Evolutionary conservation across 2,113 vertebrate genomes (phyloP).

Genomic region (Eubucco bourcierii): DNA sequence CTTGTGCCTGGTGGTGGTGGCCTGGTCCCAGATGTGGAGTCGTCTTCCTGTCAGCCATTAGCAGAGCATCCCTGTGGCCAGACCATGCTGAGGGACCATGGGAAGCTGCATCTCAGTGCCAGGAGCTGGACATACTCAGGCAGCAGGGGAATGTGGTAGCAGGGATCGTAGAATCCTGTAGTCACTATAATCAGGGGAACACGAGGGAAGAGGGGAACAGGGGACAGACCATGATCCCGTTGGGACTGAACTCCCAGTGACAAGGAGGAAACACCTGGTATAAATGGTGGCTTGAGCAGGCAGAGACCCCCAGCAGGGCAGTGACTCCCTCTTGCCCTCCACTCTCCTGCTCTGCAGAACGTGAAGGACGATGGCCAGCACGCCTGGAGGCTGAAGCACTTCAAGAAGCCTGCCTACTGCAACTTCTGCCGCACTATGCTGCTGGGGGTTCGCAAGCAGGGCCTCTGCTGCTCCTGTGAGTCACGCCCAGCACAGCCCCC

Average conservation of each 20-base stretch:
- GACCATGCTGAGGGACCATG: accelerated
- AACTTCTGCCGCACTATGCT: conserved; percentile 94
- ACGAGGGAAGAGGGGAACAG: not conserved
- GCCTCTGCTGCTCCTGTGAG: conserved; percentile 92
- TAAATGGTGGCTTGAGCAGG: not conserved
- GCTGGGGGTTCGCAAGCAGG: conserved; percentile 92
- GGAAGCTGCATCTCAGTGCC: not conserved
- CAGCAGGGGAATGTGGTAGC: too few species aligned
- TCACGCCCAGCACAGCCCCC: not conserved
- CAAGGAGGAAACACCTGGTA: accelerated
- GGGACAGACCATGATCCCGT: not conserved
- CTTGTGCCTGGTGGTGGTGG: accelerated
- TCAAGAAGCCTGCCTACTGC: conserved; percentile 96
- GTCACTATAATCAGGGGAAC: not conserved
- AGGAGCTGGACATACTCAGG: accelerated
- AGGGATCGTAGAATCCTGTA: too few species aligned
- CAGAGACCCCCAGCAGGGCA: not conserved
- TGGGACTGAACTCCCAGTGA: not conserved
- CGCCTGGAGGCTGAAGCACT: conserved; percentile 93
- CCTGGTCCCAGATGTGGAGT: not conserved
- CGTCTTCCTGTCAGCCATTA: not conserved
- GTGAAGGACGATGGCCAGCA: conserved; percentile 91
- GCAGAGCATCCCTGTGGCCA: not conserved
- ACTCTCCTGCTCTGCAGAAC: conserved; percentile 66
- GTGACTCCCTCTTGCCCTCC: not conserved